phyloP scores from a whole-genome alignment of 2,888 invertebrate genomes.

The Brachypterus glaber region DNA sequence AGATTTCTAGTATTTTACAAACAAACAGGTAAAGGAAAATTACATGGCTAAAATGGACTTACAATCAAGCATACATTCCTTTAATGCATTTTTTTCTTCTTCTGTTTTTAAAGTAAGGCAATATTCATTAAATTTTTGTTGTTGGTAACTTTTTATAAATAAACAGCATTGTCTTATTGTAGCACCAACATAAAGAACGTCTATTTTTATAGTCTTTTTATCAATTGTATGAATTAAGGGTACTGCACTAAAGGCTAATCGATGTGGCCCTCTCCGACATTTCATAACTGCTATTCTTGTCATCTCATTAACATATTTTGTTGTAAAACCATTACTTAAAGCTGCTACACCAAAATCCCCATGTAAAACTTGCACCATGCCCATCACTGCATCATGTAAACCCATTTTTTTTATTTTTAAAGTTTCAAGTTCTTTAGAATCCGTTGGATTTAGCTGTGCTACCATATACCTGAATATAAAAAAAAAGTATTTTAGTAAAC shows the following conservation, averaged over 20 bases:
- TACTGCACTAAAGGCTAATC: conserved; percentile 56
- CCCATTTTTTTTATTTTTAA: too few species aligned
- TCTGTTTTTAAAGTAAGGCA: conserved; percentile 54
- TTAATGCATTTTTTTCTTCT: conserved; percentile 50
- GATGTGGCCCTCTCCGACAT: conserved; percentile 65
- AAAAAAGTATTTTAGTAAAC: too few species aligned
- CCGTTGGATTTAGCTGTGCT: too few species aligned
- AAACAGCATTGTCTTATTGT: conserved; percentile 71
- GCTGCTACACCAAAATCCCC: conserved; percentile 70
- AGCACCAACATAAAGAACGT: conserved; percentile 65
- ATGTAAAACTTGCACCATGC: conserved; percentile 57
- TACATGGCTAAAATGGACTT: too few species aligned
- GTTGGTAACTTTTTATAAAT: conserved; percentile 61
- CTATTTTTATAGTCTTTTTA: conserved; percentile 50
- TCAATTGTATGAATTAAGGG: conserved; percentile 60
- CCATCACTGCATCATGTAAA: too few species aligned
- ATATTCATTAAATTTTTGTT: conserved; percentile 52
- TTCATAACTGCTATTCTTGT: conserved; percentile 67
- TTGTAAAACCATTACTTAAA: conserved; percentile 59
- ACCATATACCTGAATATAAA: too few species aligned
- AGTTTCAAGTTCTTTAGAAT: too few species aligned
- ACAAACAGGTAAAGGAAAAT: too few species aligned
- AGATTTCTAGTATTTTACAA: too few species aligned
- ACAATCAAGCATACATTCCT: conserved; percentile 37
- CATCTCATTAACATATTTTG: conserved; percentile 69